These are phyloP conservation scores for Galaxea fascicularis DNA, from an alignment of 92 coral and sea anemone species.

Conservation along the genomic window DNA sequence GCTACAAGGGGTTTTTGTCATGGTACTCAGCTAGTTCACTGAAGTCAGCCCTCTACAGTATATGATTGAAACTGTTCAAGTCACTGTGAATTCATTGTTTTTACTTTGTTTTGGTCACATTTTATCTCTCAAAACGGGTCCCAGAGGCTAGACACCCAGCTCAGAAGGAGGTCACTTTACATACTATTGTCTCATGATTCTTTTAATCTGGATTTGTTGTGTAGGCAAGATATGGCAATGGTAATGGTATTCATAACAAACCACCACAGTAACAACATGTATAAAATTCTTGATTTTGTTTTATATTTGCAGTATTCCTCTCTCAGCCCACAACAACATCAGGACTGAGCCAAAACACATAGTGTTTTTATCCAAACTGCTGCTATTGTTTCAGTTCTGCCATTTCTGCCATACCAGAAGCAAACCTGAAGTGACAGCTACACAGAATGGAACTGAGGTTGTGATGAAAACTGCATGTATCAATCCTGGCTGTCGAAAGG, in stretches of 20 bases:
- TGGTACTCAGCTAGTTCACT: neutral
- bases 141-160: slow-evolving; percentile 11
- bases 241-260: neutral
- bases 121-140: slow-evolving; percentile 2
- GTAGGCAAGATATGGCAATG: slow-evolving; percentile 7
- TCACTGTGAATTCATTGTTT: neutral
- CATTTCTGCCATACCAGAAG: slow-evolving; percentile 46
- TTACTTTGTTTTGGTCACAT: slow-evolving; percentile 4
- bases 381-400: slow-evolving; percentile 63
- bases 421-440: slow-evolving; percentile 43
- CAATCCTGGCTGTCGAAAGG: slow-evolving; percentile 50
- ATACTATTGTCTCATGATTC: neutral
- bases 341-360: slow-evolving; percentile 66
- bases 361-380: slow-evolving; percentile 61
- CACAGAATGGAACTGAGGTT: slow-evolving; percentile 59
- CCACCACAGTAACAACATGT: slow-evolving; percentile 4
- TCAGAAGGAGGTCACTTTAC: slow-evolving; percentile 1
- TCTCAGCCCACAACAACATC: slow-evolving; percentile 35
- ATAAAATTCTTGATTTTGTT: neutral
- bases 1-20: neutral
- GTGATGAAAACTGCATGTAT: slow-evolving; percentile 52
- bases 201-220: neutral
- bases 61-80: slow-evolving; percentile 5
- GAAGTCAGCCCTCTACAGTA: slow-evolving; percentile 5
- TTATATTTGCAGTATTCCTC: slow-evolving; percentile 8